Conservation (phyloP, 2,113 vertebrate genomes). For the Sinocyclocheilus grahami region DNA sequence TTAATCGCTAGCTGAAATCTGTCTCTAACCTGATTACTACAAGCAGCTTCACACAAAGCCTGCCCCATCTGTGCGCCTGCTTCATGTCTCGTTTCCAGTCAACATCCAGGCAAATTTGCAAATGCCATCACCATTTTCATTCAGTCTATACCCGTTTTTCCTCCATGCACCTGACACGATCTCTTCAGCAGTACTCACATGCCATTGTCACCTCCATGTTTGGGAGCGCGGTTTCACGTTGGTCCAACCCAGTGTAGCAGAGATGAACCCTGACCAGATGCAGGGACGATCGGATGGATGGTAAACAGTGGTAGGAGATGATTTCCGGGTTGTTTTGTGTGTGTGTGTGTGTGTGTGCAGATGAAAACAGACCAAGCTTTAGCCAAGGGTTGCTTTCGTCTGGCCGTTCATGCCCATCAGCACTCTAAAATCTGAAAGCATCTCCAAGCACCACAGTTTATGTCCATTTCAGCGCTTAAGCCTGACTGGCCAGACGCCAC, state of each 20-base stretch:
- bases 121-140: slow-evolving; percentile 47
- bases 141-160: not conserved
- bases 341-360: not conserved
- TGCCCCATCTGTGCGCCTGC: slow-evolving; percentile 60
- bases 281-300: slow-evolving; percentile 6
- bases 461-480: slow-evolving; percentile 83
- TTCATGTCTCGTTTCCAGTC: slow-evolving; percentile 47
- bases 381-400: slow-evolving; percentile 49
- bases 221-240: slow-evolving; percentile 68
- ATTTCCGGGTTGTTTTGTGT: not conserved
- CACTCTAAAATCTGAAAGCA: slow-evolving; percentile 70
- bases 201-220: slow-evolving; percentile 74
- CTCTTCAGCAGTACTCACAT: slow-evolving; percentile 71
- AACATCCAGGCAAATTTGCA: slow-evolving; percentile 64
- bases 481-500: slow-evolving; percentile 83
- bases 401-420: slow-evolving; percentile 47
- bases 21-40: slow-evolving; percentile 71
- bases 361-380: slow-evolving; percentile 41
- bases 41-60: slow-evolving; percentile 57
- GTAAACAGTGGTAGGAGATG: not conserved
- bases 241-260: slow-evolving; percentile 56
- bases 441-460: slow-evolving; percentile 81
- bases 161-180: slow-evolving; percentile 24
- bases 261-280: slow-evolving; percentile 44
- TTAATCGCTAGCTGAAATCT: slow-evolving; percentile 65